Percentiles rank a stretch among this genome's conserved stretches.
Evolutionary conservation across 2,113 vertebrate genomes (phyloP).

Genomic region (Protobothrops mucrosquamatus): DNA sequence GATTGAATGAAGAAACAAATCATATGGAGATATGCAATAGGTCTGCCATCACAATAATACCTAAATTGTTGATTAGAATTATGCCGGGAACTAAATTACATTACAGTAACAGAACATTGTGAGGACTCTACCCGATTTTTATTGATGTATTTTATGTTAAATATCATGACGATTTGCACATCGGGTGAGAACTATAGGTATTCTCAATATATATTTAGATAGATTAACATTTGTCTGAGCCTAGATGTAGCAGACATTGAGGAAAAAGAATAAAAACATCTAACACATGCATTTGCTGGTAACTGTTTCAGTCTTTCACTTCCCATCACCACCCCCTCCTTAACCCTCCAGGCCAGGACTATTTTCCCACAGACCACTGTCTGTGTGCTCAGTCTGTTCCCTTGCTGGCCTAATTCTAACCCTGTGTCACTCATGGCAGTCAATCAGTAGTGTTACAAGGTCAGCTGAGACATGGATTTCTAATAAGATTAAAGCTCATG

Average conservation of each 20-base stretch:
- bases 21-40: not conserved
- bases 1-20: not conserved
- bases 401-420: conserved; percentile 23
- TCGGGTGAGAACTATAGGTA: rapidly evolving
- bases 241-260: conserved; percentile 4
- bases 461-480: conserved; percentile 73
- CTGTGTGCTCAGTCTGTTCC: not conserved
- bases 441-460: conserved; percentile 67
- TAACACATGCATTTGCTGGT: conserved; percentile 18
- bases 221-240: conserved; percentile 11
- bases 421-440: conserved; percentile 63
- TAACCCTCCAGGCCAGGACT: not conserved
- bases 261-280: conserved; percentile 18
- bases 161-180: not conserved
- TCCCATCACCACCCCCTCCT: not conserved
- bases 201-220: conserved; percentile 3
- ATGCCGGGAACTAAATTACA: not conserved
- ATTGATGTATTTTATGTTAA: not conserved
- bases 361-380: conserved; percentile 20
- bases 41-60: not conserved
- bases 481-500: conserved; percentile 79
- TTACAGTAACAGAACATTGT: not conserved
- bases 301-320: not conserved
- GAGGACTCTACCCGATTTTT: not conserved
- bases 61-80: not conserved